phyloP scores from a whole-genome alignment of 2,888 invertebrate species.

The Hartigia nigra region DNA sequence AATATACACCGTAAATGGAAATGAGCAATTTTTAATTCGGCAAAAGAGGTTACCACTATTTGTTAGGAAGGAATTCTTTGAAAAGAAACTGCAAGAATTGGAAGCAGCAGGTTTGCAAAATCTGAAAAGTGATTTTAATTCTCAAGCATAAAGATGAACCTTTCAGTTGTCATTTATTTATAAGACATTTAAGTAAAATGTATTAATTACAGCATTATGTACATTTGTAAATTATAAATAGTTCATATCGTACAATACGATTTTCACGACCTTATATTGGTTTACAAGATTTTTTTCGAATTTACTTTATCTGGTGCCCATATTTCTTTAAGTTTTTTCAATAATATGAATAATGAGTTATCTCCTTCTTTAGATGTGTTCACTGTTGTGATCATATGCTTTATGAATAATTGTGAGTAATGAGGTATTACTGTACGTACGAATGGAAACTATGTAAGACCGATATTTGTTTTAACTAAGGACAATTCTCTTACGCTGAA shows the following conservation, averaged over 20 bases:
- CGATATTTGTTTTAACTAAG: background rate
- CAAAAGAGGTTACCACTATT: slow-evolving; percentile 75
- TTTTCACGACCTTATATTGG: background rate
- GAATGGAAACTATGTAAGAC: background rate
- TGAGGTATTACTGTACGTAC: background rate
- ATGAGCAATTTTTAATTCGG: slow-evolving; percentile 75
- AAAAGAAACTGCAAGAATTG: slow-evolving; percentile 65
- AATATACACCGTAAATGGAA: slow-evolving; percentile 75
- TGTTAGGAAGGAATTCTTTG: slow-evolving; percentile 76
- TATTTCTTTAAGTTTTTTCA: background rate
- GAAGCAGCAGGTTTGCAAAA: background rate
- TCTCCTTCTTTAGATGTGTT: background rate
- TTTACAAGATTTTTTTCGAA: background rate
- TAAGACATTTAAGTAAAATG: slow-evolving; percentile 1
- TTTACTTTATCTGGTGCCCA: background rate
- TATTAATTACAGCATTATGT: slow-evolving; percentile 26
- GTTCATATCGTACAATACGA: background rate
- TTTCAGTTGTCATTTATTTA: background rate
- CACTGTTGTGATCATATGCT: background rate
- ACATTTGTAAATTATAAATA: slow-evolving; percentile 12
- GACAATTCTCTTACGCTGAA: background rate
- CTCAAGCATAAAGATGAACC: background rate
- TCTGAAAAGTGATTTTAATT: background rate
- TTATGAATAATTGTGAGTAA: too few species aligned
- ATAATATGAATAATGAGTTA: background rate